phyloP scores from a whole-genome alignment of 2,888 invertebrate genomes.

The Eupithecia inturbata region DNA sequence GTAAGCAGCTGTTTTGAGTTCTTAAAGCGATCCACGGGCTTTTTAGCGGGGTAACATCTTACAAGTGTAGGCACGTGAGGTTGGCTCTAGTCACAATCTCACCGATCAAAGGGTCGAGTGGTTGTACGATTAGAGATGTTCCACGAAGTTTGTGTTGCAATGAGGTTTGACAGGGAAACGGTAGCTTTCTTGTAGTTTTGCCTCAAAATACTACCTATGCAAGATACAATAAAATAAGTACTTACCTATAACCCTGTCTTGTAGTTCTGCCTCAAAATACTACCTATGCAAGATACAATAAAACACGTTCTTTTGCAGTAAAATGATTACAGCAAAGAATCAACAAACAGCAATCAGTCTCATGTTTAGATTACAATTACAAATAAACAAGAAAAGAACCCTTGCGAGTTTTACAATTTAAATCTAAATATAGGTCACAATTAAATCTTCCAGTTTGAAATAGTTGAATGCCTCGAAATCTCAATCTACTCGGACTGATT shows the following conservation, averaged over 20 bases:
- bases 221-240: no score
- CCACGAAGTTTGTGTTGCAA: no score
- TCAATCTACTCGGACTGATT: neutral
- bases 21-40: neutral
- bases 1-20: neutral
- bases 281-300: no score
- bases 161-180: no score
- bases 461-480: neutral
- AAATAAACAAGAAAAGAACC: neutral
- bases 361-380: neutral
- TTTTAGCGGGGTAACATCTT: neutral
- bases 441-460: neutral
- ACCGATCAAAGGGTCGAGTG: neutral
- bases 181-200: no score
- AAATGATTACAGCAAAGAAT: neutral
- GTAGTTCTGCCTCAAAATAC: no score
- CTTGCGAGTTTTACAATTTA: neutral
- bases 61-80: neutral
- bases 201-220: no score
- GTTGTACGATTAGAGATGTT: no score
- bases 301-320: no score
- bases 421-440: neutral
- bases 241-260: no score
- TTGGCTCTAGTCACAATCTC: neutral
- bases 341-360: neutral